Evolutionary conservation across 2,113 vertebrate species (phyloP).

Genomic region (Numida meleagris): DNA sequence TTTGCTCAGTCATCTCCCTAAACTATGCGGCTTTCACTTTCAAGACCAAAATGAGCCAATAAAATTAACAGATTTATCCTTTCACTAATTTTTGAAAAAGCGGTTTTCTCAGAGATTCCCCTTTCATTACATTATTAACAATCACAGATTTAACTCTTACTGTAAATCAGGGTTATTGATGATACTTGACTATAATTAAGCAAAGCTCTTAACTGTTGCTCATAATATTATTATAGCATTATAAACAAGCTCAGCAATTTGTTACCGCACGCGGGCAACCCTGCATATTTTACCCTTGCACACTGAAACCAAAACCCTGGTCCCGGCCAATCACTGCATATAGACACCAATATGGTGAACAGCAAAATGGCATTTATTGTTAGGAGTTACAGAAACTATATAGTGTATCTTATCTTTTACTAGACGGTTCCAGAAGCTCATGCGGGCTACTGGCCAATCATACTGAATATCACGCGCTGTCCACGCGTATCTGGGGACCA

Average conservation of each 20-base stretch:
- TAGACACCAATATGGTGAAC: too few relatives aligned
- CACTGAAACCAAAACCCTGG: too few relatives aligned
- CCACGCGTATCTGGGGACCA: too few relatives aligned
- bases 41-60: neutral
- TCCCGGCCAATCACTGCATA: too few relatives aligned
- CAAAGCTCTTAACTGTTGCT: neutral
- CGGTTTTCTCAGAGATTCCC: neutral
- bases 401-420: too few relatives aligned
- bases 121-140: neutral
- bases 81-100: neutral
- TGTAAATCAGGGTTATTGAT: neutral
- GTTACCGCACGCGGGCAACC: too few relatives aligned
- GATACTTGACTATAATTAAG: neutral
- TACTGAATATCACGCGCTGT: too few relatives aligned
- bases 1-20: neutral
- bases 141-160: neutral
- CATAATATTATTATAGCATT: neutral
- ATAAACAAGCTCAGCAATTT: neutral
- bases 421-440: too few relatives aligned
- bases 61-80: neutral
- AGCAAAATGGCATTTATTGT: too few relatives aligned
- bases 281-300: too few relatives aligned
- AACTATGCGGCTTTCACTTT: neutral
- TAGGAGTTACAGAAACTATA: too few relatives aligned
- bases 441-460: too few relatives aligned